Conservation (phyloP, 2,113 vertebrate species). For the Notiomystis cincta region DNA sequence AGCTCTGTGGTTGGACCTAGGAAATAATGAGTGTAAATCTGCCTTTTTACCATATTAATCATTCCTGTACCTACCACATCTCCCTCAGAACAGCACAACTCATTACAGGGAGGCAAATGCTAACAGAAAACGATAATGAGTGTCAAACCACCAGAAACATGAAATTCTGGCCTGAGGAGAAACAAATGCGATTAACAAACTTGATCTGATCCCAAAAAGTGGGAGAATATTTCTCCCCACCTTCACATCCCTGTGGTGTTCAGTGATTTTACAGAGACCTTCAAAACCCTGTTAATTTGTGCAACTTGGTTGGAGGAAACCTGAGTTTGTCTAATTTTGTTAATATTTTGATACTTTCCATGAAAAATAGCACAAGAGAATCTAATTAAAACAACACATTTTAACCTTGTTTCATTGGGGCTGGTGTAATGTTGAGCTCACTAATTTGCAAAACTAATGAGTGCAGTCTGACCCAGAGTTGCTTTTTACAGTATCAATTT, state of each 20-base stretch:
- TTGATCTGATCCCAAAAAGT: neutral
- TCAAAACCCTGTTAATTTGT: neutral
- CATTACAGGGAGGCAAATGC: neutral
- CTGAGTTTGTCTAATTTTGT: neutral
- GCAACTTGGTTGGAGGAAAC: neutral
- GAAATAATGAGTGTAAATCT: neutral
- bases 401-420: neutral
- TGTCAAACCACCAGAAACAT: neutral
- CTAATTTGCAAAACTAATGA: constrained; percentile 37
- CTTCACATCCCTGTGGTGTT: neutral
- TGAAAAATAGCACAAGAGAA: neutral
- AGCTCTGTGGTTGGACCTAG: neutral
- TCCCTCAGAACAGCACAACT: neutral
- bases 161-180: neutral
- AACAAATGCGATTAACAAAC: neutral
- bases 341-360: neutral
- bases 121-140: neutral
- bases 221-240: neutral
- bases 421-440: neutral
- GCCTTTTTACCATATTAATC: neutral
- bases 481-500: neutral
- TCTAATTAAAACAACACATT: neutral
- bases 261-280: neutral
- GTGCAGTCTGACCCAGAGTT: neutral
- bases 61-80: neutral